phyloP scores from a whole-genome alignment of 2,888 invertebrate species.

The Microctonus aethiopoides region DNA sequence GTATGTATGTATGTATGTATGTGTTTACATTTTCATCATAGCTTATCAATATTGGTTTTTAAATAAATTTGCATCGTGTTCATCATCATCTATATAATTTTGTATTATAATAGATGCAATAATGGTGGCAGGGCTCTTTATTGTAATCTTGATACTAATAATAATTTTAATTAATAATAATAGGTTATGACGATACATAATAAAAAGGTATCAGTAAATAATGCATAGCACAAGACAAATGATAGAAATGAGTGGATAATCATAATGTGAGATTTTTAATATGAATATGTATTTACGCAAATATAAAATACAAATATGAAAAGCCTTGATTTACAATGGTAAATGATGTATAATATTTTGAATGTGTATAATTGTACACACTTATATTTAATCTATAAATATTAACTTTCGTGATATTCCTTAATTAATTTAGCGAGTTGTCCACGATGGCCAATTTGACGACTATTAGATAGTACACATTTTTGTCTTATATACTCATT shows the following conservation, averaged over 20 bases:
- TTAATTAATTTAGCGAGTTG: conserved; percentile 73
- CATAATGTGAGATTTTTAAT: background rate
- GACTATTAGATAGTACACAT: conserved; percentile 56
- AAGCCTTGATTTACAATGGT: background rate
- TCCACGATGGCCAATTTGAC: conserved; percentile 67
- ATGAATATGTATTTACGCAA: background rate
- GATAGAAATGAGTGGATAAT: background rate
- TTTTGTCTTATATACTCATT: conserved; percentile 49
- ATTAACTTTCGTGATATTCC: conserved; percentile 57
- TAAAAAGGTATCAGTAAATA: background rate
- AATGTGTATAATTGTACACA: no score
- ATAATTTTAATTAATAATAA: background rate
- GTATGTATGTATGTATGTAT: no score
- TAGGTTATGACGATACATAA: background rate
- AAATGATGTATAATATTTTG: background rate
- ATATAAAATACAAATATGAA: background rate
- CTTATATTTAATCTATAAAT: background rate
- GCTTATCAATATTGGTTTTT: background rate
- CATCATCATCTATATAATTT: background rate
- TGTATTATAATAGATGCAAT: background rate
- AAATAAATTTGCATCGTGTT: background rate
- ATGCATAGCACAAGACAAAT: background rate
- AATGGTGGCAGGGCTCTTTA: background rate
- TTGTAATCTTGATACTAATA: background rate
- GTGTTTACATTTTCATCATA: background rate